phyloP scores from a whole-genome alignment of 2,113 vertebrate species.

The Cryptotis parvus region DNA sequence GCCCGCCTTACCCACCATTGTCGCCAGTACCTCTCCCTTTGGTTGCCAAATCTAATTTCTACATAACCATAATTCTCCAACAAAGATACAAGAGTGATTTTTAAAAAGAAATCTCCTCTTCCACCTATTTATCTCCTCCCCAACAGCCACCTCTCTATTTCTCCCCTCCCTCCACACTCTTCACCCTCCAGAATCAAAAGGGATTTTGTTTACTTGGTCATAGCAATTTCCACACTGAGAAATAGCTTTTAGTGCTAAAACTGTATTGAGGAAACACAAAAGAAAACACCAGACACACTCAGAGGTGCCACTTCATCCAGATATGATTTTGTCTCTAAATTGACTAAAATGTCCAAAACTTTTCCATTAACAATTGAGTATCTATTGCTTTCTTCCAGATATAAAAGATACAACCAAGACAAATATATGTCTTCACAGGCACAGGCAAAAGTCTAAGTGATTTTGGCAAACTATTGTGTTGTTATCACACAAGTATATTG shows the following conservation, averaged over 20 bases:
- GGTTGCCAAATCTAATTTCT: conserved; percentile 63
- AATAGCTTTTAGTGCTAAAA: conserved; percentile 48
- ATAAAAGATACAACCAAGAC: conserved; percentile 21
- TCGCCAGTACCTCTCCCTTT: conserved; percentile 62
- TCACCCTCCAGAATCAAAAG: background rate
- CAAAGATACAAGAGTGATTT: conserved; percentile 77
- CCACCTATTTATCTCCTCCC: too few relatives aligned
- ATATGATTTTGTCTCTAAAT: conserved; percentile 57
- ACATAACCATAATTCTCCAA: conserved; percentile 74
- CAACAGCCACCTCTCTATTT: background rate
- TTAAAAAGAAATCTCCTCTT: background rate
- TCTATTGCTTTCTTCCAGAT: conserved; percentile 9
- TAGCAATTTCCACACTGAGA: conserved; percentile 57
- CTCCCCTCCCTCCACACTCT: background rate
- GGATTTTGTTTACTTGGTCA: conserved; percentile 60
- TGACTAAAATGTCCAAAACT: conserved; percentile 54
- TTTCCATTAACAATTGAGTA: conserved; percentile 15
- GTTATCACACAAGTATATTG: too few relatives aligned
- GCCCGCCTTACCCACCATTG: background rate
- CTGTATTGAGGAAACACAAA: conserved; percentile 29
- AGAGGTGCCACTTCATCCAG: conserved; percentile 12
- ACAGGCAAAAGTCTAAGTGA: background rate
- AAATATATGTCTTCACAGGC: background rate
- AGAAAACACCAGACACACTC: background rate
- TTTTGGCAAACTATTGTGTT: background rate